These are phyloP conservation scores for Chromis chromis DNA, from an alignment of 2,797 vertebrate species.

Conservation along the genomic window DNA sequence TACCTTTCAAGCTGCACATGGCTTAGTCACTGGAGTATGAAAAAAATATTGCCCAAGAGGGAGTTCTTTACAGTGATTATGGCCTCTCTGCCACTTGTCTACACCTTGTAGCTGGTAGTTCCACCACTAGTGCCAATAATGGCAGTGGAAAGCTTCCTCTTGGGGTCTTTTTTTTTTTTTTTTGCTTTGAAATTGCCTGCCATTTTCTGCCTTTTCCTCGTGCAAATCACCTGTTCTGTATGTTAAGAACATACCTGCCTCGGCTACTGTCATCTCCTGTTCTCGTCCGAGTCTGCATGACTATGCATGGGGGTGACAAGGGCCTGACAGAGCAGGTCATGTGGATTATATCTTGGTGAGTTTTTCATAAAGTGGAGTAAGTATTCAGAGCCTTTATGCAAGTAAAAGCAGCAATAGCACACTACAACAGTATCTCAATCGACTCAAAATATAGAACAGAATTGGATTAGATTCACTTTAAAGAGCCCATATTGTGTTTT, in stretches of 20 bases:
- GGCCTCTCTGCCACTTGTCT: constrained; percentile 1
- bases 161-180: too few relatives aligned
- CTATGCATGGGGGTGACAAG: not conserved
- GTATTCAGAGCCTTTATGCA: not conserved
- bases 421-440: too few relatives aligned
- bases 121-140: constrained; percentile 10
- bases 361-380: not conserved
- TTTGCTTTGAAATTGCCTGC: constrained; percentile 18
- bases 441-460: too few relatives aligned
- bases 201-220: constrained; percentile 21
- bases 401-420: too few relatives aligned
- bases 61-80: constrained; percentile 24
- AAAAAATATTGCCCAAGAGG: not conserved
- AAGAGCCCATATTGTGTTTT: too few relatives aligned
- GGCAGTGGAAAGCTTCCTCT: constrained; percentile 7
- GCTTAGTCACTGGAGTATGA: not conserved
- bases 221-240: constrained; percentile 25
- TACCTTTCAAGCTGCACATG: too few relatives aligned
- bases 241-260: constrained; percentile 12
- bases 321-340: not conserved
- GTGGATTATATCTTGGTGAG: not conserved
- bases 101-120: not conserved
- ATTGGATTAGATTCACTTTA: too few relatives aligned
- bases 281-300: constrained; percentile 10
- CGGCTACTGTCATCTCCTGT: not conserved